Evolutionary conservation across 2,113 vertebrate genomes (phyloP).

Genomic region (Rhizomys pruinosus): DNA sequence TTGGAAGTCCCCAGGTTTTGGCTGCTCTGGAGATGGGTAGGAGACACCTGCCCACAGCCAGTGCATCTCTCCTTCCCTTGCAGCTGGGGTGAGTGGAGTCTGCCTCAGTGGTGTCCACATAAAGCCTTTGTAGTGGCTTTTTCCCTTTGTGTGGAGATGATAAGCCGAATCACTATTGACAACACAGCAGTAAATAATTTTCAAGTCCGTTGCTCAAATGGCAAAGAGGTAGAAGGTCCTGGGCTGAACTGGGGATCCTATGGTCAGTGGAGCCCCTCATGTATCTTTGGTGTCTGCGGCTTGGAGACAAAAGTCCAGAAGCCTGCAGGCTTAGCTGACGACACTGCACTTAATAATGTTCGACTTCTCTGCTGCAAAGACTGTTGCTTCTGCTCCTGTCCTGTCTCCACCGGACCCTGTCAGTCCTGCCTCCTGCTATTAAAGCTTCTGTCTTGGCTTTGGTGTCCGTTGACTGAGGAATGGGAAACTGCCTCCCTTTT

Average conservation of each 20-base stretch:
- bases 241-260: slow-evolving; percentile 73
- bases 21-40: neutral
- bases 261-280: slow-evolving; percentile 70
- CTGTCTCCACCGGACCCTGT: neutral
- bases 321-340: slow-evolving; percentile 68
- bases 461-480: neutral
- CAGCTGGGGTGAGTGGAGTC: slow-evolving; percentile 83
- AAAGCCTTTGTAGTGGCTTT: slow-evolving; percentile 79
- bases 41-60: neutral
- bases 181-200: slow-evolving; percentile 81
- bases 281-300: slow-evolving; percentile 43
- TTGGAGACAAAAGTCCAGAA: slow-evolving; percentile 79
- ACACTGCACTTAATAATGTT: slow-evolving; percentile 77
- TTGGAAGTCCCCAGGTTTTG: neutral
- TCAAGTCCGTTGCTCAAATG: slow-evolving; percentile 76
- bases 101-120: slow-evolving; percentile 46
- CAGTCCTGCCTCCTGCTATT: neutral
- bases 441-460: slow-evolving; percentile 34
- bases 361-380: slow-evolving; percentile 78
- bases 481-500: neutral
- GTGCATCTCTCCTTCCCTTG: neutral
- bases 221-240: slow-evolving; percentile 70
- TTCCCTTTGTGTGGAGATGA: slow-evolving; percentile 79
- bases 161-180: too few relatives aligned
- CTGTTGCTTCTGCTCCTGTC: accelerated